Evolutionary conservation across 2,797 vertebrate genomes (phyloP).

Genomic region (Thripadectes ignobilis): DNA sequence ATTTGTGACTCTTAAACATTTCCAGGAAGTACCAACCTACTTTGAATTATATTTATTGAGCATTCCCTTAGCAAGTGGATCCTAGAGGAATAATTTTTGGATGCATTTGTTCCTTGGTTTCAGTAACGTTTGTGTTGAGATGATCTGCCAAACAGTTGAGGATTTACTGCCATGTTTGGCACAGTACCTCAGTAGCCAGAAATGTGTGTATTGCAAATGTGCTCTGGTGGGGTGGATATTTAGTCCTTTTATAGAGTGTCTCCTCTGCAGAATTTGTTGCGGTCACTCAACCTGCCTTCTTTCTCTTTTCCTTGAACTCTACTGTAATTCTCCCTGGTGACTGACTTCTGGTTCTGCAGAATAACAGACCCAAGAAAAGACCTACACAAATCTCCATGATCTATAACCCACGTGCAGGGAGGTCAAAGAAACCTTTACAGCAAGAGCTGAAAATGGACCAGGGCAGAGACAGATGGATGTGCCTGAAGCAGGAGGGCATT

Average conservation of each 20-base stretch:
- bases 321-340: not conserved
- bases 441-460: not conserved
- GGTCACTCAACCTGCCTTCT: not conserved
- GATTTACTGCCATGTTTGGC: constrained; percentile 43
- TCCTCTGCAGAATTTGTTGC: not conserved
- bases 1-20: not conserved
- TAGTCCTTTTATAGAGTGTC: not conserved
- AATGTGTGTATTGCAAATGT: not conserved
- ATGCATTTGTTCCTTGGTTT: not conserved
- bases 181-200: constrained; percentile 6
- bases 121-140: constrained; percentile 1
- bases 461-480: not conserved
- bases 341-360: not conserved
- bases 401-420: constrained; percentile 4
- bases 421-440: not conserved
- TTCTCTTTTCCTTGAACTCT: not conserved
- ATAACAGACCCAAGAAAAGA: not conserved
- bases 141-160: constrained; percentile 25
- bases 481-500: not conserved
- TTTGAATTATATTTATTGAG: not conserved
- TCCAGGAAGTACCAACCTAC: not conserved
- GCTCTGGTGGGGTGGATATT: not conserved
- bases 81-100: not conserved
- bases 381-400: not conserved
- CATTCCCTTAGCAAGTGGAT: not conserved